phyloP scores from a whole-genome alignment of 2,113 vertebrate genomes.

The Pelobates fuscus region DNA sequence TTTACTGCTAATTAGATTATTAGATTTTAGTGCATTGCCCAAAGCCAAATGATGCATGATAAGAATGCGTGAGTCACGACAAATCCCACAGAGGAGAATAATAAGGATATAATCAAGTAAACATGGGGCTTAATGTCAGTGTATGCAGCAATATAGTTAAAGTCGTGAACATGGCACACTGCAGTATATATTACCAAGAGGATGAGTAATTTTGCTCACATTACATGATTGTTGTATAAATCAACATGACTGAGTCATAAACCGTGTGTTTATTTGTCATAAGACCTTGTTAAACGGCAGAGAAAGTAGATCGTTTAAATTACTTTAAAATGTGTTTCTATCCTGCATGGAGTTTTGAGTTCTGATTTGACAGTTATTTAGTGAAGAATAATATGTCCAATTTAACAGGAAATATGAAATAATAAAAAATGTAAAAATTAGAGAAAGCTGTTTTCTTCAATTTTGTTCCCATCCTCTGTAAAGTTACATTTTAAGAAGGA shows the following conservation, averaged over 20 bases:
- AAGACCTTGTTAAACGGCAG: neutral
- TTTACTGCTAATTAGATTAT: too few relatives aligned
- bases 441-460: too few relatives aligned
- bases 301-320: neutral
- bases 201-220: neutral
- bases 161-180: neutral
- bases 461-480: too few relatives aligned
- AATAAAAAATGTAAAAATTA: too few relatives aligned
- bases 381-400: too few relatives aligned
- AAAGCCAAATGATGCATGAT: neutral
- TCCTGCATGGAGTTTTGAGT: too few relatives aligned
- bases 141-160: neutral
- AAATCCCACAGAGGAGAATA: too few relatives aligned
- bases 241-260: constrained; percentile 6
- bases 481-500: too few relatives aligned
- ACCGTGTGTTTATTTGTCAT: neutral
- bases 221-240: constrained; percentile 4
- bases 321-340: neutral
- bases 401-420: too few relatives aligned
- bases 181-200: neutral
- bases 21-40: neutral
- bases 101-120: too few relatives aligned
- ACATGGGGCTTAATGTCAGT: neutral
- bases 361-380: too few relatives aligned
- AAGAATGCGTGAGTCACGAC: neutral